Evolutionary conservation across 30 jellyfish, hydroid and myxozoan genomes (phyloP).

Genomic region (Aurelia coerulea): DNA sequence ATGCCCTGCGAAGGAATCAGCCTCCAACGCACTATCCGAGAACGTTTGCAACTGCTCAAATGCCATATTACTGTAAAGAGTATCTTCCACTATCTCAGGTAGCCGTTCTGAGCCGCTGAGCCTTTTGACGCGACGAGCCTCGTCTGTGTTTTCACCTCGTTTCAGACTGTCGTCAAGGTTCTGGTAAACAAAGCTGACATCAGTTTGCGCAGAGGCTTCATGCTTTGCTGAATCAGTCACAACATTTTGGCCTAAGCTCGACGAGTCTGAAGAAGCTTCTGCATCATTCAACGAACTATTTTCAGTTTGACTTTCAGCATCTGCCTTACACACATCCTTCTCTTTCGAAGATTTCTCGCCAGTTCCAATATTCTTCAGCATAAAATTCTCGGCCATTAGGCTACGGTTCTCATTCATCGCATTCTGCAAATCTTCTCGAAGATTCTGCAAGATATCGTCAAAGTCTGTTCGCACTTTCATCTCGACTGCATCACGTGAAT

Average conservation of each 20-base stretch:
- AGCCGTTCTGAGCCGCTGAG: slow-evolving; percentile 63
- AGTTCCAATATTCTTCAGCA: slow-evolving; percentile 60
- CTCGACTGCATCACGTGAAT: not conserved
- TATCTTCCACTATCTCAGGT: slow-evolving; percentile 70
- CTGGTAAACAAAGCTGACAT: slow-evolving; percentile 15
- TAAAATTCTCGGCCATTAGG: slow-evolving; percentile 74
- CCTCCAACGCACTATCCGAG: slow-evolving; percentile 56
- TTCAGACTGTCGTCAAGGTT: slow-evolving; percentile 8
- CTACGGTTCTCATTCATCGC: slow-evolving; percentile 72
- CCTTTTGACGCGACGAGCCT: slow-evolving; percentile 18
- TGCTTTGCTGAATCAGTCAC: not conserved
- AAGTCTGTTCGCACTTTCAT: slow-evolving; percentile 43
- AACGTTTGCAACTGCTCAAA: slow-evolving; percentile 65
- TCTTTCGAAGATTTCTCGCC: not conserved
- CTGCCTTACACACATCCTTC: not conserved
- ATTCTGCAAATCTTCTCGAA: slow-evolving; percentile 80
- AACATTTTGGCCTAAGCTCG: not conserved
- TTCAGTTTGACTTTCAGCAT: not conserved
- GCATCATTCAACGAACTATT: not conserved
- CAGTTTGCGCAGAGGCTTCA: slow-evolving; percentile 57
- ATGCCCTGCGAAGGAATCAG: slow-evolving; percentile 46
- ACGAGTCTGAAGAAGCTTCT: not conserved
- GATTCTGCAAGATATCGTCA: slow-evolving; percentile 74
- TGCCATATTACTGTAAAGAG: slow-evolving; percentile 44
- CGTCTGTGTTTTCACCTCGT: not conserved